Percentiles rank a stretch among this genome's conserved stretches.
phyloP scores from a whole-genome alignment of 2,113 vertebrate genomes.

The Petrocephalus zakoni region DNA sequence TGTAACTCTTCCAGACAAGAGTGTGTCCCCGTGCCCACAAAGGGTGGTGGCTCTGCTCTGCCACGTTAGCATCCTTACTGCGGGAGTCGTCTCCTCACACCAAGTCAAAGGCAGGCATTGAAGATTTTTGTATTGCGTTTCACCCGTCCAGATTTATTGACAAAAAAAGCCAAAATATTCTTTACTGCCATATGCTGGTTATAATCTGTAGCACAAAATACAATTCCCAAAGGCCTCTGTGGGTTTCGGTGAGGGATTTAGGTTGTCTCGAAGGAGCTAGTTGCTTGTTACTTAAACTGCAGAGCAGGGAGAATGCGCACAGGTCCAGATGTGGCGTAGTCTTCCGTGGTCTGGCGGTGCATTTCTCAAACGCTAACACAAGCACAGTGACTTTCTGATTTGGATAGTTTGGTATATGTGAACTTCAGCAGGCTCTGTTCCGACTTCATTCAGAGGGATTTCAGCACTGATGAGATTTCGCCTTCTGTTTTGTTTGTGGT shows the following conservation, averaged over 20 bases:
- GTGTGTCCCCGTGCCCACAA: neutral
- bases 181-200: slow-evolving; percentile 30
- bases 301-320: neutral
- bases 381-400: slow-evolving; percentile 15
- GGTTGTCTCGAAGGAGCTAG: slow-evolving; percentile 21
- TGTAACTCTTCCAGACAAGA: neutral
- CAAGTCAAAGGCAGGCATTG: neutral
- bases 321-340: slow-evolving; percentile 18
- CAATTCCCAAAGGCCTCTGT: slow-evolving; percentile 28
- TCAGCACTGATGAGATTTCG: neutral
- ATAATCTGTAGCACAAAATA: slow-evolving; percentile 38
- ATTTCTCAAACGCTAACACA: slow-evolving; percentile 33
- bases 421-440: neutral
- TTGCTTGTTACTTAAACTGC: slow-evolving; percentile 31
- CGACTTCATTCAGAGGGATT: neutral
- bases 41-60: neutral
- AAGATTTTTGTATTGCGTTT: neutral
- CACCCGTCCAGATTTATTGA: neutral
- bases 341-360: slow-evolving; percentile 27
- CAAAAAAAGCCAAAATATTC: neutral
- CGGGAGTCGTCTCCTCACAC: neutral
- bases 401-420: neutral
- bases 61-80: neutral
- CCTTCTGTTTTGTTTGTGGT: neutral
- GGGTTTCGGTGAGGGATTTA: slow-evolving; percentile 14